Evolutionary conservation across 1,140 invertebrate genomes (phyloP), one percentile per base, ranked within the genome.

Genomic region (Pentalonia nigronervosa): DNA sequence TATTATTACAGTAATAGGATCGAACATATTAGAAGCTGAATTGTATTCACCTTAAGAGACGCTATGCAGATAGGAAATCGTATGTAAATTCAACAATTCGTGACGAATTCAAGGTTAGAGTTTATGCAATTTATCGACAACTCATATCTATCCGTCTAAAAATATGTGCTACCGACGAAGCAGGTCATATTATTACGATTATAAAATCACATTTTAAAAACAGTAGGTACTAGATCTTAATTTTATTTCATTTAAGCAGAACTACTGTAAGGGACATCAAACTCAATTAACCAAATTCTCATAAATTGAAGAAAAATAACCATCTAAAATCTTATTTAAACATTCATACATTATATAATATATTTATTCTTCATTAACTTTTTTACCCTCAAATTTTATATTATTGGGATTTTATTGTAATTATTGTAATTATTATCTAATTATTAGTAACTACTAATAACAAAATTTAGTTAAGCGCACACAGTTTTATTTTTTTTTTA

Each of bases 41-140:
- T 87, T 87, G 25, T 47, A 48, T 87, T 48, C 45, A 87, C 14
- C 14, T 34, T 47, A 20, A 87, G 84, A 87, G 45, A 87, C 84
- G 45, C 45, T 87, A 87, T 87, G 14, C 14, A 25, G 9, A 87
- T 87, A 45, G 36, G 14, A 87, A 87, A 87, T 87, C 11, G 23
- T 20, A 47, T 47, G 45, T 8, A 45, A n/a, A 17, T 45, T 25
- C 84, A 47, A 87, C 45, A 87, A 47, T 87, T 47, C 45, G 84
- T 87, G 45, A 47, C 84, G 45, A 87, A 48, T 87, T 87, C 84
- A 87, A 87, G 84, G 84, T 87, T 87, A 30, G 23, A 45, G 84
- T 48, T 87, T n/a, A 45, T 87, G 45, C 84, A 87, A 87, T 47
- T 87, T 87, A 87, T 87, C 84, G 84, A n/a, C 25, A 48, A 48